Conservation (phyloP, 2,797 vertebrate genomes). For the Nyctibius grandis region DNA sequence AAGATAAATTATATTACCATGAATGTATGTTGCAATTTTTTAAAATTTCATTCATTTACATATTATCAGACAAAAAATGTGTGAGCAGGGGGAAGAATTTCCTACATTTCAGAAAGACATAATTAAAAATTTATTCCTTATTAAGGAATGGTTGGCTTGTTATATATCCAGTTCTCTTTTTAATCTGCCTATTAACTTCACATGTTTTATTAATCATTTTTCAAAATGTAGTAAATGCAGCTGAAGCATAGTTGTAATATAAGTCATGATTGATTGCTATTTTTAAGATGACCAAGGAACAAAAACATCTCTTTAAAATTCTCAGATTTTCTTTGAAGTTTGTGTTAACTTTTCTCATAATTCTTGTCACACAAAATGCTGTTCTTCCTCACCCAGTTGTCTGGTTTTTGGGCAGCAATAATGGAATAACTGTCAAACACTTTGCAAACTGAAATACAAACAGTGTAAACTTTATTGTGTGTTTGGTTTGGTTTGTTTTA, state of each 20-base stretch:
- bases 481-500: background rate
- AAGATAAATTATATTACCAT: background rate
- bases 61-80: background rate
- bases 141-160: background rate
- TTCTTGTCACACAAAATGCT: background rate
- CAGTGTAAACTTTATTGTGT: background rate
- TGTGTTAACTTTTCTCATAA: background rate
- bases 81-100: background rate
- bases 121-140: background rate
- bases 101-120: background rate
- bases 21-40: background rate
- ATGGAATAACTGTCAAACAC: background rate
- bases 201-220: slow-evolving; percentile 36
- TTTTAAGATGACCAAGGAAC: background rate
- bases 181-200: background rate
- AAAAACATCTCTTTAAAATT: background rate
- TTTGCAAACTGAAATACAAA: background rate
- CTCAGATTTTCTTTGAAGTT: background rate
- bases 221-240: background rate
- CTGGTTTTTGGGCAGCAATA: background rate
- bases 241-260: background rate
- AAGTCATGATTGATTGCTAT: background rate
- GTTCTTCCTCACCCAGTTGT: background rate
- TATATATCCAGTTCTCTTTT: background rate
- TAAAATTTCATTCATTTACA: background rate